Base-by-base conservation (phyloP, 2,797 vertebrate species). In the Salmo trutta region DNA sequence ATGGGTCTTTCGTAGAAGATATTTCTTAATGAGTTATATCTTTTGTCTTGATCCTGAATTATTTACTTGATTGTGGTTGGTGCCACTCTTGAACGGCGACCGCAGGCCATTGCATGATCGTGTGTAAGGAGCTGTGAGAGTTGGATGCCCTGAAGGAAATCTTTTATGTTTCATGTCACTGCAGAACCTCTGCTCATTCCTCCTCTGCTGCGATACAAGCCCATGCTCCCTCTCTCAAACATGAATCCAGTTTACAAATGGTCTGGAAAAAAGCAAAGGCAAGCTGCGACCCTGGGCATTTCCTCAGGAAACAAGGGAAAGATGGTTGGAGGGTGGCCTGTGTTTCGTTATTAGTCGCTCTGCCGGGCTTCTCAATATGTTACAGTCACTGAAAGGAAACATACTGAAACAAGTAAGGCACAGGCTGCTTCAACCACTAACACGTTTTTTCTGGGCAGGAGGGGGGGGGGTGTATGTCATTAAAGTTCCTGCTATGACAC, bases 11-110 rank as follows among this genome's bases (percentile, higher is more conserved):
- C 4, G 16, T 56, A 16, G 19, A n/a, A 56, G 0, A 56, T 16
- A 19, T 15, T 56, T 19, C 17, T 56, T 19, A 56, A 56, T 56
- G 53, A 19, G 17, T 56, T 56, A 15, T 54, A 15, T 19, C 5
- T 15, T 56, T 56, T 56, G n/a, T 59, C 56, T 59, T 5, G 41
- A 12, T 47, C 41, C 41, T 47, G 41, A 47, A 47, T 47, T 12
- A 98, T 98, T 90, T 98, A 98, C 77, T 98, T 97, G 94, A 98
- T 98, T 93, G 93, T 94, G 36, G 73, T 59, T 69, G n/a, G 27
- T 5, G 69, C 41, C 19, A 24, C n/a, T 14, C 41, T 71, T 67
- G 41, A 24, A 47, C 4, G 36, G 41, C 14, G 36, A 14, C 8
- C 2, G 19, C 41, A 51, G 36, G 36, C 68, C 68, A n/a, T 17